Evolutionary conservation across 2,888 invertebrate genomes (phyloP).

Genomic region (Seira sanloemensis): DNA sequence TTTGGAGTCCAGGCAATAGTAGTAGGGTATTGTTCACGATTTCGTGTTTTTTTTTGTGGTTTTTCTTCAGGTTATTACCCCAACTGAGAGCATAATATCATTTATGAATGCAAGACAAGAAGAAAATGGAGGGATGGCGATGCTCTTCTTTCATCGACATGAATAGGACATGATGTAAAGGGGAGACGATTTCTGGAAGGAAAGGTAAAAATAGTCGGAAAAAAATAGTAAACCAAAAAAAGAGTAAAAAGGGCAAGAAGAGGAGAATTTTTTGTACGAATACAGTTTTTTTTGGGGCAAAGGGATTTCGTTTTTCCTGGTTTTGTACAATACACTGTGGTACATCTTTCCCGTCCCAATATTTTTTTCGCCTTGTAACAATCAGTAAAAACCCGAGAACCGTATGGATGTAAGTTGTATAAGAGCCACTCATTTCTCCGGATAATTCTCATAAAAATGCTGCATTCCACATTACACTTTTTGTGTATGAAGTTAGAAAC

Average conservation of each 20-base stretch:
- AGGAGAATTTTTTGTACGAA: background rate
- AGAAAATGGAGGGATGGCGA: background rate
- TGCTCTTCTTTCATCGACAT: constrained; percentile 30
- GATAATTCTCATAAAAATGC: constrained; percentile 23
- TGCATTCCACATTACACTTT: constrained; percentile 22
- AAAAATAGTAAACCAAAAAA: background rate
- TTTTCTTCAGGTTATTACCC: constrained; percentile 21
- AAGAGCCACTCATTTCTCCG: constrained; percentile 2
- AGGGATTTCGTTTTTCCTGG: background rate
- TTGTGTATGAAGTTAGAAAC: constrained; percentile 23
- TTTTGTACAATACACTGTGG: background rate
- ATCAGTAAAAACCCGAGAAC: background rate
- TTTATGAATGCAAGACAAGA: constrained; percentile 40
- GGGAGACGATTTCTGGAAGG: background rate
- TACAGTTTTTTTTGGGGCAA: background rate
- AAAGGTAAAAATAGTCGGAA: background rate
- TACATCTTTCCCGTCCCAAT: background rate
- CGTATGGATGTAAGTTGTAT: background rate
- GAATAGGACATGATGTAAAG: background rate
- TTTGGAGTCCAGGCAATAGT: no score
- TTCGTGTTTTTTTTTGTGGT: constrained; percentile 19
- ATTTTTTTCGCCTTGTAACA: no score
- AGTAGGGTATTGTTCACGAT: no score
- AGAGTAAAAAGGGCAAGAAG: background rate
- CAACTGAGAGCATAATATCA: constrained; percentile 30